Evolutionary conservation across 1,140 invertebrate species (phyloP).

Genomic region (Maconellicoccus hirsutus): DNA sequence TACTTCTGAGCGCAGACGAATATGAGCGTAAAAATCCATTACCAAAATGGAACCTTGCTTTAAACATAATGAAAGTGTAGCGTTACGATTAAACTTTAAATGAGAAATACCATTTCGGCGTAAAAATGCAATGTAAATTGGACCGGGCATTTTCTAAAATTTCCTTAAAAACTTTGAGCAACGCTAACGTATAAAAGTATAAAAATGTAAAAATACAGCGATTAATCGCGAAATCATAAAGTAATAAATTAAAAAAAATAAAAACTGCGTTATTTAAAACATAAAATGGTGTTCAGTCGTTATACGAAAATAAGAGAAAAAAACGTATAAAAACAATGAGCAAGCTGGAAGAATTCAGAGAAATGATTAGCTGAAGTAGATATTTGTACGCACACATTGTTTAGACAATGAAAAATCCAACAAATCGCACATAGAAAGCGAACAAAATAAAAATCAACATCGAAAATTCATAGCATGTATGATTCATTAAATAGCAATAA

Average conservation of each 20-base stretch:
- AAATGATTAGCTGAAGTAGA: background rate
- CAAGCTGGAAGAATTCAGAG: background rate
- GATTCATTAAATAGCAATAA: too few species aligned
- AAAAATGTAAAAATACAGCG: background rate
- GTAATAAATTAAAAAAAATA: background rate
- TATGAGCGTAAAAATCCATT: too few species aligned
- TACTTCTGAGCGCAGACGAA: too few species aligned
- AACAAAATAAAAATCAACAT: too few species aligned
- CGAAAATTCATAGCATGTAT: too few species aligned
- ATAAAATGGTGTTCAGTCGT: background rate
- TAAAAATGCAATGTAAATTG: background rate
- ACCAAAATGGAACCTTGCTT: too few species aligned
- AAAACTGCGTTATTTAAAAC: background rate
- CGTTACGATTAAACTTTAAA: too few species aligned
- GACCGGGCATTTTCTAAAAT: background rate
- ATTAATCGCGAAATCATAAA: background rate
- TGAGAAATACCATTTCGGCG: too few species aligned
- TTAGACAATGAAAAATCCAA: too few species aligned
- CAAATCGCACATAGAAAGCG: too few species aligned
- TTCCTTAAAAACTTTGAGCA: background rate
- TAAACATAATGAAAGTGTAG: too few species aligned
- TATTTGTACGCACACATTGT: background rate
- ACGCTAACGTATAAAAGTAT: conserved; percentile 5
- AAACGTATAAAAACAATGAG: background rate
- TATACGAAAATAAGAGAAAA: background rate